Conservation (phyloP, 1,140 invertebrate species). For the Hermetia illucens region DNA sequence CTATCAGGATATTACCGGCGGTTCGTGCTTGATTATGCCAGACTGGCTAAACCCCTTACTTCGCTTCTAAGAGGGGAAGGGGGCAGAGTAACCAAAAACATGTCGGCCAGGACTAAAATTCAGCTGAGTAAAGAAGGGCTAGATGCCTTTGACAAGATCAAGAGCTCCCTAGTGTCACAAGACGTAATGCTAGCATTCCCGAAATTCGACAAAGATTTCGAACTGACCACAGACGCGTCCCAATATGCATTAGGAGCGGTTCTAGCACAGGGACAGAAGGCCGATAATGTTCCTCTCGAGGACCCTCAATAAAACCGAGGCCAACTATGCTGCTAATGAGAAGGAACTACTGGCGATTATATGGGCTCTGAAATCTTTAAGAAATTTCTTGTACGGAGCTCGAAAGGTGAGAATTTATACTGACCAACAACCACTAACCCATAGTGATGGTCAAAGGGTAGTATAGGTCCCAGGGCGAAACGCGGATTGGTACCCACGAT, state of each 20-base stretch:
- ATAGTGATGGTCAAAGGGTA: constrained; percentile 16
- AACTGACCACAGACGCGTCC: constrained; percentile 21
- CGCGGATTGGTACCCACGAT: too few species aligned
- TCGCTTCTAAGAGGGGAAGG: too few species aligned
- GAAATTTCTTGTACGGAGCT: constrained; percentile 25
- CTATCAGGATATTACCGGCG: too few species aligned
- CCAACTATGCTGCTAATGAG: constrained; percentile 22
- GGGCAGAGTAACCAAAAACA: too few species aligned
- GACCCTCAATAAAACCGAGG: constrained; percentile 13
- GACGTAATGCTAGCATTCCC: constrained; percentile 18
- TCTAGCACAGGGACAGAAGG: constrained; percentile 12
- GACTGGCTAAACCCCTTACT: too few species aligned
- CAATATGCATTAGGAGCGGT: constrained; percentile 14
- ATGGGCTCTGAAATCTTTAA: constrained; percentile 26
- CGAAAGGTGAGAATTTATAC: constrained; percentile 15
- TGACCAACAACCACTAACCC: constrained; percentile 13
- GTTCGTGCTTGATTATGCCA: too few species aligned
- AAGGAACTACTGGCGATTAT: constrained; percentile 32
- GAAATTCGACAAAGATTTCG: constrained; percentile 19
- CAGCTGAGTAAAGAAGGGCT: neutral
- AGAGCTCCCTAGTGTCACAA: constrained; percentile 4
- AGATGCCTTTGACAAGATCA: constrained; percentile 7
- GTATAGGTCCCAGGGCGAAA: too few species aligned
- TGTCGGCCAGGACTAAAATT: too few species aligned
- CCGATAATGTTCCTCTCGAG: constrained; percentile 26